Base-by-base conservation (phyloP, 2,888 invertebrate species). In the Meloe dianella region DNA sequence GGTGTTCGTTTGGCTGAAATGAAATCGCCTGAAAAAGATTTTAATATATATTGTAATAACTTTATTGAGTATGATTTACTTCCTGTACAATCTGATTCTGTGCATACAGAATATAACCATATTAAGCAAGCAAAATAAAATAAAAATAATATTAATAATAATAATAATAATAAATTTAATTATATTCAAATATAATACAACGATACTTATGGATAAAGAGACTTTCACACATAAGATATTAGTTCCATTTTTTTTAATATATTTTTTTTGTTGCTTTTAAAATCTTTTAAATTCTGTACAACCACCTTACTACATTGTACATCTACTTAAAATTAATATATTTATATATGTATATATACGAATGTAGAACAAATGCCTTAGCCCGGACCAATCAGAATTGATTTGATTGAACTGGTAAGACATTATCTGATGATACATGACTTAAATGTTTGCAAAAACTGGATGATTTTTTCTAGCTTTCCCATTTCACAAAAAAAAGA, bases 231-330 rank as follows among this genome's bases (percentile, higher is more conserved):
- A 71, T 64, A 74, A 73, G 74, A 75, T 75, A 75, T 77, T 77
- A 77, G 77, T 77, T 75, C 74, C 72, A 70, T 71, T 68, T 62
- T 54, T 54, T 54, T 54, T 51, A 10, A 22, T 22, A 51, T 10
- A 3, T 8, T 68, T 73, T 68, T 74, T 73, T 73, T 51, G 47
- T 51, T 24, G 24, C 9, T 24, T 54, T 54, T 54, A 54, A 54
- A 54, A 54, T 54, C 54, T 24, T 69, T 78, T 77, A 79, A 80
- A 79, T 78, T 81, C 80, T 83, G 83, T 83, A 83, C 83, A 83
- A 81, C 81, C 83, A 82, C 83, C 83, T 77, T 70, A 75, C 83
- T 82, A 83, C 81, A 80, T 80, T 80, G 79, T 82, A 82, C 81
- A 81, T 76, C 81, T 80, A 82, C 76, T 78, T 24, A 77, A 75